phyloP scores from a whole-genome alignment of 1,140 invertebrate genomes.

The Bombus fervidus region DNA sequence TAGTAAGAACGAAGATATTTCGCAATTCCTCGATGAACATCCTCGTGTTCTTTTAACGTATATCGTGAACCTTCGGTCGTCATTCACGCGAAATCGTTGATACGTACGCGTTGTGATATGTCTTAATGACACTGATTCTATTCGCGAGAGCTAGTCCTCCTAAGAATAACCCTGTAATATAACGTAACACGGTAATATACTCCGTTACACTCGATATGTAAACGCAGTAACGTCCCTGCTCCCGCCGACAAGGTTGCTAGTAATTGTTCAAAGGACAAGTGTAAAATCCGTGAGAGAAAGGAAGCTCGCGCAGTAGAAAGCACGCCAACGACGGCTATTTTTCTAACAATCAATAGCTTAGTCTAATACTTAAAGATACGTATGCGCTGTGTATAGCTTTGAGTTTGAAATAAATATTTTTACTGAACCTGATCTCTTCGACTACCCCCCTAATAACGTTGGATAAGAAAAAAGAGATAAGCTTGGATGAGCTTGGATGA shows the following conservation, averaged over 20 bases:
- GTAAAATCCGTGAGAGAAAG: background rate
- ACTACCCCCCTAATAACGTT: slow-evolving; percentile 17
- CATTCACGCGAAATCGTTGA: background rate
- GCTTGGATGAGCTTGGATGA: background rate
- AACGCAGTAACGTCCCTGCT: background rate
- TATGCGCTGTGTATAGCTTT: slow-evolving; percentile 54
- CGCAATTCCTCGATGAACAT: background rate
- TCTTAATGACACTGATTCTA: background rate
- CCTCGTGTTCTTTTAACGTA: background rate
- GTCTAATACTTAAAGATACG: slow-evolving; percentile 11
- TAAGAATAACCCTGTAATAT: slow-evolving; percentile 18
- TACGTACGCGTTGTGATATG: slow-evolving; percentile 7
- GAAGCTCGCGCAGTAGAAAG: slow-evolving; percentile 11
- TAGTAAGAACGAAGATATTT: background rate
- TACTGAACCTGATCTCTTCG: slow-evolving; percentile 32
- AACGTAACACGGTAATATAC: background rate
- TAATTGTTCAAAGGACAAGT: background rate
- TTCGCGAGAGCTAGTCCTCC: slow-evolving; percentile 33
- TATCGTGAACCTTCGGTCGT: background rate
- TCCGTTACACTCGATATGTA: too few species aligned
- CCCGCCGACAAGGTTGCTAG: background rate
- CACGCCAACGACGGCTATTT: slow-evolving; percentile 49
- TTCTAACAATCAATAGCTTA: slow-evolving; percentile 52
- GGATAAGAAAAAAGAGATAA: background rate
- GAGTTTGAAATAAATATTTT: slow-evolving; percentile 70